Conservation (phyloP, 1,140 invertebrate species). For the Sminthurides bifidus region DNA sequence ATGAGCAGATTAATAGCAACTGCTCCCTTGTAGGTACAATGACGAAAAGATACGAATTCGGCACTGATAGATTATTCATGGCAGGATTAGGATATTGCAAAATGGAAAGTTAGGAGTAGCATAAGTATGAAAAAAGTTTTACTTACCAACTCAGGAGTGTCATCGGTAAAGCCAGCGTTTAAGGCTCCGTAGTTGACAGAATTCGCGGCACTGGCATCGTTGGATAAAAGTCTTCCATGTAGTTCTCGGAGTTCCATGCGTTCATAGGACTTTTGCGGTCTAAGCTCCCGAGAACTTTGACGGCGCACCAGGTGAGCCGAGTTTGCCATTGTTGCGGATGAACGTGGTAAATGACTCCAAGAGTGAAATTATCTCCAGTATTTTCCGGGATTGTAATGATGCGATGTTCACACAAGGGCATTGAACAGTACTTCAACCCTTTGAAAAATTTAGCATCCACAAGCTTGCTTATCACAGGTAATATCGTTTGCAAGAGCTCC, state of each 20-base stretch:
- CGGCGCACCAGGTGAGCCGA: conserved; percentile 72
- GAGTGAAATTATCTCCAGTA: background rate
- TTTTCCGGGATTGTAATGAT: background rate
- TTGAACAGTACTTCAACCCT: background rate
- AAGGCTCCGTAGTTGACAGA: conserved; percentile 58
- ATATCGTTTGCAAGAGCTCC: background rate
- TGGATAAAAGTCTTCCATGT: conserved; percentile 63
- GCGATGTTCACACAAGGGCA: background rate
- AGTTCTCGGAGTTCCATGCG: conserved; percentile 75
- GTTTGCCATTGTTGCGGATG: conserved; percentile 61
- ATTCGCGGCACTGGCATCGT: conserved; percentile 44
- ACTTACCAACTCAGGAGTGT: conserved; percentile 47
- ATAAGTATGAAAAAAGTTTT: background rate
- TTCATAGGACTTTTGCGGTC: conserved; percentile 66
- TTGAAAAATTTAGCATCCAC: background rate
- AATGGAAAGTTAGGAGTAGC: too few species aligned
- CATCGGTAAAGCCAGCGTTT: conserved; percentile 67
- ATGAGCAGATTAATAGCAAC: background rate
- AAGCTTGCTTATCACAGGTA: background rate
- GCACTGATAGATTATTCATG: too few species aligned
- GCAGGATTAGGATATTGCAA: too few species aligned
- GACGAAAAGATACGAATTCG: too few species aligned
- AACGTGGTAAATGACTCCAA: background rate
- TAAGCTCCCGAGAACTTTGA: conserved; percentile 70
- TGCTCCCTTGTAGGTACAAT: too few species aligned